Evolutionary conservation across 2,113 vertebrate genomes (phyloP).

Genomic region (Galbula dea): DNA sequence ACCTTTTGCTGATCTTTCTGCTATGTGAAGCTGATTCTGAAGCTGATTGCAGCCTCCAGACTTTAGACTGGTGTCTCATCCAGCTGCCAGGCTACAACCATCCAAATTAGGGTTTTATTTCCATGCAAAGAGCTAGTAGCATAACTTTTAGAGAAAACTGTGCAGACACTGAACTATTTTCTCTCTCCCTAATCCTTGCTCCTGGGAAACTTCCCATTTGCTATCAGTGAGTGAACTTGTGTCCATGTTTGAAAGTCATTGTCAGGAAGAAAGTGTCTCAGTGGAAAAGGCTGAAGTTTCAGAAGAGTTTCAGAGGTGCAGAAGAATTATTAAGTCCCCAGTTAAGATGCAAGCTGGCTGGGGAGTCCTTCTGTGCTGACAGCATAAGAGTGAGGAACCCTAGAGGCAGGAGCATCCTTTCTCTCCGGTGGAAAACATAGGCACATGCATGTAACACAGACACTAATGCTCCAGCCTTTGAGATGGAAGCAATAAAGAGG

Average conservation of each 20-base stretch:
- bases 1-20: not conserved
- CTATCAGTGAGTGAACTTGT: not conserved
- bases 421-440: not conserved
- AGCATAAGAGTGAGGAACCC: not conserved
- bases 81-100: not conserved
- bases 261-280: no score
- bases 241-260: no score
- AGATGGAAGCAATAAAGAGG: not conserved
- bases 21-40: not conserved
- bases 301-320: not conserved
- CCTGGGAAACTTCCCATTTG: not conserved
- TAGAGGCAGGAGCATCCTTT: not conserved
- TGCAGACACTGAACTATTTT: not conserved
- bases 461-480: not conserved
- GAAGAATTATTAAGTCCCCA: not conserved
- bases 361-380: not conserved
- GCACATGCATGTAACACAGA: accelerated
- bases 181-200: not conserved
- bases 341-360: not conserved
- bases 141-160: not conserved
- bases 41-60: not conserved
- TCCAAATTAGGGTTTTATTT: not conserved
- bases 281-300: not conserved
- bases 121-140: not conserved
- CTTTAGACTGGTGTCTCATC: not conserved